Evolutionary conservation across 1,140 invertebrate genomes (phyloP).

Genomic region (Watersipora subatra): DNA sequence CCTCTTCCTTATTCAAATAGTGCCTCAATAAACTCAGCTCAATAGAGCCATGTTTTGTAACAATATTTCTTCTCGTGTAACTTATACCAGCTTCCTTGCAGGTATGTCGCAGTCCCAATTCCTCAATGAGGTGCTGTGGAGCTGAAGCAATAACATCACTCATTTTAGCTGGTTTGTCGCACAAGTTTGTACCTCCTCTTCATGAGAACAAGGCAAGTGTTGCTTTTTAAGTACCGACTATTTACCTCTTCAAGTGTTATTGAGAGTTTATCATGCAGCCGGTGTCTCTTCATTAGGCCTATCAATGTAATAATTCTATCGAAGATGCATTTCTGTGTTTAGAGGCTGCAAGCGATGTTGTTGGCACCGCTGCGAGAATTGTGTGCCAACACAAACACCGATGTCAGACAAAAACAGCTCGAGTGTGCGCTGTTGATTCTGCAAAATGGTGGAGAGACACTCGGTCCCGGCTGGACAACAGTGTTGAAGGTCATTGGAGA

Average conservation of each 20-base stretch:
- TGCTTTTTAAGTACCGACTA: too few species aligned
- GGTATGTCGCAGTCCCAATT: constrained; percentile 81
- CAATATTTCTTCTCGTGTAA: too few species aligned
- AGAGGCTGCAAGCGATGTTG: constrained; percentile 71
- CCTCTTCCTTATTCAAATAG: too few species aligned
- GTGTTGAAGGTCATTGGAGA: constrained; percentile 86
- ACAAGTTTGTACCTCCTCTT: constrained; percentile 62
- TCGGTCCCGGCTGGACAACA: constrained; percentile 84
- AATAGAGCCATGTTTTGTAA: too few species aligned
- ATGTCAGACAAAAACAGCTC: constrained; percentile 84
- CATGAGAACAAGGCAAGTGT: constrained; percentile 64
- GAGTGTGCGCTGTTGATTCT: constrained; percentile 85
- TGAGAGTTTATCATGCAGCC: too few species aligned
- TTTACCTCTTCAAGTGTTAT: too few species aligned
- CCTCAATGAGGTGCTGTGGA: constrained; percentile 89
- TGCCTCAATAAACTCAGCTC: too few species aligned
- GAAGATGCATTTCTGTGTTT: too few species aligned
- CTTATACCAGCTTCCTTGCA: too few species aligned
- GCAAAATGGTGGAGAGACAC: constrained; percentile 76
- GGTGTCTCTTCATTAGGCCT: too few species aligned
- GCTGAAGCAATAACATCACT: constrained; percentile 89
- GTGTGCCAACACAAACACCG: constrained; percentile 71
- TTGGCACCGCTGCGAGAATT: constrained; percentile 77
- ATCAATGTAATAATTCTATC: too few species aligned
- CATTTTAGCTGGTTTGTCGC: constrained; percentile 72